phyloP scores from a whole-genome alignment of 2,888 invertebrate genomes.

The Heliconius ethilla region DNA sequence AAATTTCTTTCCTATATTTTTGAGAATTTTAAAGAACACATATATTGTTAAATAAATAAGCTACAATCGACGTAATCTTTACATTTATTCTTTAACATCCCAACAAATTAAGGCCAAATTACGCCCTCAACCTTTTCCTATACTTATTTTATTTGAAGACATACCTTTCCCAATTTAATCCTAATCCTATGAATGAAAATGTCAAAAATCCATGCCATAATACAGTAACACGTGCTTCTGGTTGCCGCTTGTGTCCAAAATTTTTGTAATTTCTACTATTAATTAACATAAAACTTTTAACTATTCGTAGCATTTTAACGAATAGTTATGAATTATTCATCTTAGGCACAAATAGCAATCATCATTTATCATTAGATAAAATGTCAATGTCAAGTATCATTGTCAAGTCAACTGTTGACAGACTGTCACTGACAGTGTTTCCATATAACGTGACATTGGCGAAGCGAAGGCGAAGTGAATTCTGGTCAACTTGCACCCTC shows the following conservation, averaged over 20 bases:
- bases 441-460: no score
- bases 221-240: constrained; percentile 60
- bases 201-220: constrained; percentile 75
- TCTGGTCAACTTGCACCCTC: no score
- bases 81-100: background rate
- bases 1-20: background rate
- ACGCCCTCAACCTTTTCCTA: background rate
- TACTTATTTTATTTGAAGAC: constrained; percentile 25
- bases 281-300: constrained; percentile 21
- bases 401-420: no score
- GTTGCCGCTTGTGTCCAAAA: constrained; percentile 73
- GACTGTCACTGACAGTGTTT: no score
- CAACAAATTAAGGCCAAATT: background rate
- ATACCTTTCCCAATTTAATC: constrained; percentile 69
- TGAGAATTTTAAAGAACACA: background rate
- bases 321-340: background rate
- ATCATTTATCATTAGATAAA: background rate
- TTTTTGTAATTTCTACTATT: constrained; percentile 64
- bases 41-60: background rate
- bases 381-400: background rate
- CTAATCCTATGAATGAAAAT: constrained; percentile 65
- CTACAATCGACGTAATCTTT: background rate
- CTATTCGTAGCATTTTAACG: constrained; percentile 29
- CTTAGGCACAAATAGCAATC: background rate
- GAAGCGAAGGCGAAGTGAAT: no score